Percentiles rank a stretch among this genome's conserved stretches.
Conservation (phyloP, 2,113 vertebrate genomes). For the Thalassoma bifasciatum region DNA sequence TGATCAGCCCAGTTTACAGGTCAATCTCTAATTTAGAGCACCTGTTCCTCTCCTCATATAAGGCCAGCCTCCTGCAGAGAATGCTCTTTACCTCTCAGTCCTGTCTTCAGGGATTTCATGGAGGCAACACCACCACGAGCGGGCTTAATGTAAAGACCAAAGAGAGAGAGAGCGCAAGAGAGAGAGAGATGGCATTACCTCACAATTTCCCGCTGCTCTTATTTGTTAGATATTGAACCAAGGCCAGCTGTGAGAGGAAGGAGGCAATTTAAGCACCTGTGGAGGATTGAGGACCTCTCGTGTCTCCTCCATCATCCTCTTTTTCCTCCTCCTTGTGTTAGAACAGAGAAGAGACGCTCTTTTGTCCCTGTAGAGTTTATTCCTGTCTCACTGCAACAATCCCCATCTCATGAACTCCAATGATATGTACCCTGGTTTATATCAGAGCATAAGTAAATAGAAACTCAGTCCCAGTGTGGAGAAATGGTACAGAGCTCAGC, state of each 20-base stretch:
- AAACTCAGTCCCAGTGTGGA: constrained; percentile 21
- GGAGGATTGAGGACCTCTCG: constrained; percentile 64
- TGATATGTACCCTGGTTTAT: constrained; percentile 29
- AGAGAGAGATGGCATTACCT: constrained; percentile 25
- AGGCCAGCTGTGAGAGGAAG: constrained; percentile 61
- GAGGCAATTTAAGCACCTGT: constrained; percentile 66
- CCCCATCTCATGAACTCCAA: constrained; percentile 32
- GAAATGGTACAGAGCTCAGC: background rate
- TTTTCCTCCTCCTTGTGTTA: constrained; percentile 17
- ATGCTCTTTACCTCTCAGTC: constrained; percentile 25
- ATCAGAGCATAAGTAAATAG: constrained; percentile 44
- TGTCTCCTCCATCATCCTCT: constrained; percentile 49
- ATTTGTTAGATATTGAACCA: constrained; percentile 62
- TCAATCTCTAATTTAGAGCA: no score
- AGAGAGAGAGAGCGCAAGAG: constrained; percentile 36
- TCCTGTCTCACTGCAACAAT: constrained; percentile 30
- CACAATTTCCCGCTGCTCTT: constrained; percentile 57
- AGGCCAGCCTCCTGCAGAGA: constrained; percentile 18
- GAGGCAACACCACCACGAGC: constrained; percentile 26
- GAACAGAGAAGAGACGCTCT: background rate
- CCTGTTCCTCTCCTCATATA: no score
- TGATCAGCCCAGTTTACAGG: no score
- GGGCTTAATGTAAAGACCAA: constrained; percentile 42
- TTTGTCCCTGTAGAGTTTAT: constrained; percentile 30
- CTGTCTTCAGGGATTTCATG: constrained; percentile 27